These are phyloP conservation scores for Darevskia mixta DNA, from an alignment of 2,797 vertebrate species.

Conservation along the genomic window DNA sequence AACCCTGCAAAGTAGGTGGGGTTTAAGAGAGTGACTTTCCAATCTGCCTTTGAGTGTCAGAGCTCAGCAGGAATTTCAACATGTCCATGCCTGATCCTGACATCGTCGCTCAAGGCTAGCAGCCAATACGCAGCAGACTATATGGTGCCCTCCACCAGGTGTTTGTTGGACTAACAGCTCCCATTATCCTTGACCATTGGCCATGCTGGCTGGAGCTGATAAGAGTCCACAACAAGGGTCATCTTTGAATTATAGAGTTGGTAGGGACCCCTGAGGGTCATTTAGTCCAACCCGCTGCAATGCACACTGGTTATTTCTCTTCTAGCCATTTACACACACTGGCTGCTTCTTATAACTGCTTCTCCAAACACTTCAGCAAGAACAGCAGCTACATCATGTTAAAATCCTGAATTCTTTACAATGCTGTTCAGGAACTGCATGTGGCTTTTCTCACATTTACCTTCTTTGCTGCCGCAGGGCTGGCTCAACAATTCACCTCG, in stretches of 20 bases:
- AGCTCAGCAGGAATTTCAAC: not conserved
- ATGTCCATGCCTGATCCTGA: not conserved
- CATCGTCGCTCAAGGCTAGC: no score
- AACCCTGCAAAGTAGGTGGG: not conserved
- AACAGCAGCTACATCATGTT: not conserved
- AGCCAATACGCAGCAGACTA: no score
- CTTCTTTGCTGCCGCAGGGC: not conserved
- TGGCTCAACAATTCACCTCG: not conserved
- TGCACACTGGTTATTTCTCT: no score
- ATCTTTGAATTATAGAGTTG: no score
- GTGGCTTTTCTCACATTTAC: not conserved
- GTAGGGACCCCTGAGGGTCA: no score
- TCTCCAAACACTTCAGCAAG: not conserved
- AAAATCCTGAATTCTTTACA: not conserved
- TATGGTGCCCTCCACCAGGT: no score
- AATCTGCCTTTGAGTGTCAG: not conserved
- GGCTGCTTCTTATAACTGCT: not conserved
- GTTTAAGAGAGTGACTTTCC: not conserved
- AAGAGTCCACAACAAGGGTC: no score
- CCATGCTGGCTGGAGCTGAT: no score
- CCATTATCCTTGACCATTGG: no score
- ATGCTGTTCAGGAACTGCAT: not conserved
- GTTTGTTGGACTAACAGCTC: no score
- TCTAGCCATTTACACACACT: not conserved
- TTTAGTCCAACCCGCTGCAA: no score